Percentiles rank a stretch among this genome's conserved stretches.
phyloP scores from a whole-genome alignment of 2,113 vertebrate genomes.

The Galeopterus variegatus region DNA sequence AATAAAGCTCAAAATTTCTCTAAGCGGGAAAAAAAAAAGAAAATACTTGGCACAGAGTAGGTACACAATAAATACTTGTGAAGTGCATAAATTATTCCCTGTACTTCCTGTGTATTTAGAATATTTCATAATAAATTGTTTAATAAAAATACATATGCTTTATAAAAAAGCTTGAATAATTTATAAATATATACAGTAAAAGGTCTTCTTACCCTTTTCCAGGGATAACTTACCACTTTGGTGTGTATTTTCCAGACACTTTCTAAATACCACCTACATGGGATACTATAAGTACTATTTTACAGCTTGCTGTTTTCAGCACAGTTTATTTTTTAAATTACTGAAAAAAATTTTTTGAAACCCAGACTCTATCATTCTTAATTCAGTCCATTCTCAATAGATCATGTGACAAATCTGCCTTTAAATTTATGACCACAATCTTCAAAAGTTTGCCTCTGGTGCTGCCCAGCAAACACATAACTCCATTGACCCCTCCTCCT shows the following conservation, averaged over 20 bases:
- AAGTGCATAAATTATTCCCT: neutral
- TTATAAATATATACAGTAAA: neutral
- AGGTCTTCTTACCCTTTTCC: neutral
- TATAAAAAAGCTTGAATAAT: neutral
- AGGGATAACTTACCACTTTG: neutral
- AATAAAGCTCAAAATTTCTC: too few species aligned
- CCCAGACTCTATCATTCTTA: constrained; percentile 6
- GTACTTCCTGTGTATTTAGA: constrained; percentile 12
- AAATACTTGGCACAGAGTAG: neutral
- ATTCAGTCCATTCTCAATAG: neutral
- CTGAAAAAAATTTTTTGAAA: neutral
- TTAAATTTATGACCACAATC: constrained; percentile 23
- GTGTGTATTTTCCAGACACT: constrained; percentile 8
- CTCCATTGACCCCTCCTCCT: neutral
- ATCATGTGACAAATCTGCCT: neutral
- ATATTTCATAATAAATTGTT: neutral
- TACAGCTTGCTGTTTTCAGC: neutral
- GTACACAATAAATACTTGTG: constrained; percentile 1
- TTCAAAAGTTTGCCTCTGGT: neutral
- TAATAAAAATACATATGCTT: neutral
- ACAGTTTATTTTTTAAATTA: constrained; percentile 16
- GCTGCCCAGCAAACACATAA: neutral
- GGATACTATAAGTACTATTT: neutral
- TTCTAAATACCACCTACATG: neutral
- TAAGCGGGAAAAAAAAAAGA: neutral